phyloP scores from a whole-genome alignment of 2,888 invertebrate species.

The Tortricodes alternella region DNA sequence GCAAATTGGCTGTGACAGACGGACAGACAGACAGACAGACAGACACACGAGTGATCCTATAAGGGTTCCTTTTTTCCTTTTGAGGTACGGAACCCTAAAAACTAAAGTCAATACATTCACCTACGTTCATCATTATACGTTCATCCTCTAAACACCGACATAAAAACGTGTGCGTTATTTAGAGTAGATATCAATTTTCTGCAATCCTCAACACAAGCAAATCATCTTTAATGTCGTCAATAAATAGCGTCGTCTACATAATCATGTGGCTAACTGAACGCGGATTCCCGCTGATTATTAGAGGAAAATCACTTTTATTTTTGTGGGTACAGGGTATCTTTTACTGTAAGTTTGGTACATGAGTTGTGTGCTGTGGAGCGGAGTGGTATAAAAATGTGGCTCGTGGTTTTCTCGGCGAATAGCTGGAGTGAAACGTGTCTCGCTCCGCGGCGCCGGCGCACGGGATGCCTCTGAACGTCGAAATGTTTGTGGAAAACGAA shows the following conservation, averaged over 20 bases:
- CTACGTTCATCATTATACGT: too few species aligned
- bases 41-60: too few species aligned
- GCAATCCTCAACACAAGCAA: not conserved
- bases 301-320: slow-evolving; percentile 67
- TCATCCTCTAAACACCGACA: not conserved
- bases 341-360: slow-evolving; percentile 40
- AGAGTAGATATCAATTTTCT: slow-evolving; percentile 5
- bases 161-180: not conserved
- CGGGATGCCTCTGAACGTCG: slow-evolving; percentile 41
- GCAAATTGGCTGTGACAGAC: too few species aligned
- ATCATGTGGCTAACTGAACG: slow-evolving; percentile 9
- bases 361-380: slow-evolving; percentile 61
- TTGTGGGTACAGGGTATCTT: slow-evolving; percentile 51
- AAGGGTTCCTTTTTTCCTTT: too few species aligned
- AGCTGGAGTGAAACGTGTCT: slow-evolving; percentile 79
- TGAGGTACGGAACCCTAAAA: too few species aligned
- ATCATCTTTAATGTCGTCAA: slow-evolving; percentile 16
- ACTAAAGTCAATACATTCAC: too few species aligned
- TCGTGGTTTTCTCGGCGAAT: slow-evolving; percentile 70
- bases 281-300: slow-evolving; percentile 11
- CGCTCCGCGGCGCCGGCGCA: slow-evolving; percentile 62
- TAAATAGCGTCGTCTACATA: slow-evolving; percentile 23
- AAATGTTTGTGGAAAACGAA: not conserved
- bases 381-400: slow-evolving; percentile 75
- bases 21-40: too few species aligned